Evolutionary conservation across 2,113 vertebrate genomes (phyloP), one percentile per base, ranked within the genome.

Genomic region (Sebastes schlegelii): DNA sequence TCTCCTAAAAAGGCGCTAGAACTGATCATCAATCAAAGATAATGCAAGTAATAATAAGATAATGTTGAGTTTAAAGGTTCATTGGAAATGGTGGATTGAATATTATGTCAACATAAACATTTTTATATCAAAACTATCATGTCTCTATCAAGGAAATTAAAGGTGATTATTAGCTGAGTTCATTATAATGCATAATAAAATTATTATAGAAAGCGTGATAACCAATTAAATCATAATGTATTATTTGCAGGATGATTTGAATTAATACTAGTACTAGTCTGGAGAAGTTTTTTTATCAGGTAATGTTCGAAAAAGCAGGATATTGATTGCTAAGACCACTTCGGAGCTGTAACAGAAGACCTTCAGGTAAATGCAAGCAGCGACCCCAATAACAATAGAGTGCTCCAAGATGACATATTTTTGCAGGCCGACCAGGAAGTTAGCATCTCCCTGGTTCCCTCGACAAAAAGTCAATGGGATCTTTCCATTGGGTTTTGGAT

Each of bases 321-420:
- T 51, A 26, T 70, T 60, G 76, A 61, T 61, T 11, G 17, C 3
- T 16, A 17, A 40, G 42, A 49, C 43, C n/a, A 9, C 9, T 21
- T 70, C n/a, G 21, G 26, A 69, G 55, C 65, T 23, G 19, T 55
- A n/a, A n/a, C 16, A 60, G 4, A 77, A 3, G 77, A 49, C 51
- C 40, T 40, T 7, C 49, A 21, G 42, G 13, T 42, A 55, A 55
- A 70, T 55, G 7, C 26, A 52, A 52, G 12, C 48, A 40, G 46
- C 17, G 14, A 42, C 17, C 6, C 10, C 23, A 49, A 26, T 34
- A 46, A 55, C 40, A 26, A 51, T 34, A 34, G 34, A 34, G 34
- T 34, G 34, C 34, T 34, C 34, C 34, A 34, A 34, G 34, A 34
- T 34, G 34, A 34, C 34, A 34, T 34, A 4, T 34, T 34, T 34